Evolutionary conservation across 2,888 invertebrate genomes (phyloP).

Genomic region (Onchidella celtica): DNA sequence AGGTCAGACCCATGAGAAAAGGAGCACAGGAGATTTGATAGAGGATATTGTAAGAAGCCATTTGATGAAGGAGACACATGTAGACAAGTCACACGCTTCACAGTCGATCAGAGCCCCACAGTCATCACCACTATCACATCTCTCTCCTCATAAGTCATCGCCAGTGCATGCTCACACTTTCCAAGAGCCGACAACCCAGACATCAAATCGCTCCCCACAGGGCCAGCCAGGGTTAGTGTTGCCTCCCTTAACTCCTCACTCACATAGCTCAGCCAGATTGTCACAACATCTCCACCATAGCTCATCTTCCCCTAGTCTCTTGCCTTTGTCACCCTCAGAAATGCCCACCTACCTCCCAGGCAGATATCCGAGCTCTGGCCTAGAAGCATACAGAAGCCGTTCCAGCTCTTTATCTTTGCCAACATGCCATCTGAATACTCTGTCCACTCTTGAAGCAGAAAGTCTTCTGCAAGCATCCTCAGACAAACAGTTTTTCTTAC

Average conservation of each 20-base stretch:
- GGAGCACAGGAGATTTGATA: slow-evolving; percentile 9
- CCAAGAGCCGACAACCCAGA: neutral
- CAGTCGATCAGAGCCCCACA: neutral
- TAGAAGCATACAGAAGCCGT: neutral
- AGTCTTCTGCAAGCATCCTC: neutral
- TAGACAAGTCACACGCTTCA: neutral
- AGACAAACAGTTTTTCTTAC: neutral
- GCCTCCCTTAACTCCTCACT: neutral
- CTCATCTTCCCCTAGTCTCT: slow-evolving; percentile 13
- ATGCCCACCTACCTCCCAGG: neutral
- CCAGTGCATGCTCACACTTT: neutral
- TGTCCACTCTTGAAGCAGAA: slow-evolving; percentile 12
- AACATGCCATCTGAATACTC: neutral
- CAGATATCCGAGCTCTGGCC: neutral
- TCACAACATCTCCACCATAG: neutral
- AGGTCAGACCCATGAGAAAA: neutral
- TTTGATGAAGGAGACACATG: neutral
- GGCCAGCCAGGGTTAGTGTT: slow-evolving; percentile 1
- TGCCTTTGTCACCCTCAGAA: neutral
- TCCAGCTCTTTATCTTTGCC: slow-evolving; percentile 4
- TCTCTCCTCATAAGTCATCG: neutral
- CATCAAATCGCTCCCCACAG: neutral
- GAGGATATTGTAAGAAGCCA: slow-evolving; percentile 21
- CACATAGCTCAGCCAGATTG: neutral
- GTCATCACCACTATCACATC: neutral